Conservation (phyloP, 1,140 invertebrate genomes). For the Ylistrum balloti region DNA sequence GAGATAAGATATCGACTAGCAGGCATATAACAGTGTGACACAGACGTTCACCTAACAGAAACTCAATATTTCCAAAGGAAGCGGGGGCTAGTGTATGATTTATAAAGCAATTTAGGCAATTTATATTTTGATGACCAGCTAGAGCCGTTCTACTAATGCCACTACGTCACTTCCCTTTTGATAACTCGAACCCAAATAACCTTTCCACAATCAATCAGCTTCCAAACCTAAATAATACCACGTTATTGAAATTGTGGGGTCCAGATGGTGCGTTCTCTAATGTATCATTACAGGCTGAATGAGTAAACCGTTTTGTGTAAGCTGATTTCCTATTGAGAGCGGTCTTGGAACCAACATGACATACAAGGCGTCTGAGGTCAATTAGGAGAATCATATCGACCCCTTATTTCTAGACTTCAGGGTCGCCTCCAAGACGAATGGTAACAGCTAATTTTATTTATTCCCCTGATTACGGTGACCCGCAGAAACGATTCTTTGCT, state of each 20-base stretch:
- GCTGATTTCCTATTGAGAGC: neutral
- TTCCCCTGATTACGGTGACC: neutral
- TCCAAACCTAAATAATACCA: neutral
- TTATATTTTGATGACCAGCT: neutral
- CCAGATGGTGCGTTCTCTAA: neutral
- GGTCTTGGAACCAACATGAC: neutral
- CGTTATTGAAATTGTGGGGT: neutral
- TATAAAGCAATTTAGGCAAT: constrained; percentile 5
- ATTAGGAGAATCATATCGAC: neutral
- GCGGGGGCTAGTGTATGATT: neutral
- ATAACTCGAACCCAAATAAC: neutral
- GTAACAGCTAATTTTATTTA: neutral
- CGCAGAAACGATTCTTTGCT: neutral
- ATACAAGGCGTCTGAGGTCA: neutral
- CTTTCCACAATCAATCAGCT: constrained; percentile 7
- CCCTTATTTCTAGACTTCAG: neutral
- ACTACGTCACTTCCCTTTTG: constrained; percentile 20
- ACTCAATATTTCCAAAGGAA: constrained; percentile 2
- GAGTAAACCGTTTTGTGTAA: neutral
- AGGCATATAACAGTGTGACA: neutral
- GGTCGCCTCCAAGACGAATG: neutral
- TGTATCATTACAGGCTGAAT: neutral
- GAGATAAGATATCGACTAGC: neutral
- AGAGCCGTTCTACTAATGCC: neutral
- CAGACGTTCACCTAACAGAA: neutral